phyloP scores from a whole-genome alignment of 2,888 invertebrate species.

The Helleia helle region DNA sequence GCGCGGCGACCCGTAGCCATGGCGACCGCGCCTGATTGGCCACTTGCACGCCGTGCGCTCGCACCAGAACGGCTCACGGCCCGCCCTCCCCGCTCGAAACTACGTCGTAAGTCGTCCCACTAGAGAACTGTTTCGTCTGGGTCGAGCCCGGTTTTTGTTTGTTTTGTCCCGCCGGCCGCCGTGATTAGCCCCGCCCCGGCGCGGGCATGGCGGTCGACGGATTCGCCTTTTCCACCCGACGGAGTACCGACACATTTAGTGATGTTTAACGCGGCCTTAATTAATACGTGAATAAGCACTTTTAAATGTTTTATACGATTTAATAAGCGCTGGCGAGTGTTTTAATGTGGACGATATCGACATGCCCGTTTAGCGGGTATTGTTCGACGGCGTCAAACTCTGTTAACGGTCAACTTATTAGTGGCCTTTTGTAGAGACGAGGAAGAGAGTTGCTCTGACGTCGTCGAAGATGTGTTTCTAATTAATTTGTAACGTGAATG shows the following conservation, averaged over 20 bases:
- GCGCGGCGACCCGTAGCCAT: conserved; percentile 44
- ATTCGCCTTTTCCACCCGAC: conserved; percentile 29
- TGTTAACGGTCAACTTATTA: no score
- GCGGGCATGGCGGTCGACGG: conserved; percentile 64
- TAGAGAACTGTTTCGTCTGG: conserved; percentile 37
- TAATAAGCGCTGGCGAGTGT: conserved; percentile 1
- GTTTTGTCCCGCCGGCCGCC: conserved; percentile 26
- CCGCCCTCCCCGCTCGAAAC: conserved; percentile 32
- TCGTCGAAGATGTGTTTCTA: no score
- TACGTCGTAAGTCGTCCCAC: conserved; percentile 29
- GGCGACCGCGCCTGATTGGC: conserved; percentile 65
- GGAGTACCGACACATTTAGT: conserved; percentile 9
- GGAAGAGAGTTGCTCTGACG: no score
- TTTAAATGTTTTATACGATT: not conserved
- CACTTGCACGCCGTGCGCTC: conserved; percentile 37
- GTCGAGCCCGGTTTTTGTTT: conserved; percentile 22
- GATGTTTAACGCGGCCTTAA: conserved; percentile 6
- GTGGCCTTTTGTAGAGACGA: no score
- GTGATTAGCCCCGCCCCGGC: conserved; percentile 65
- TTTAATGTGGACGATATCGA: not conserved
- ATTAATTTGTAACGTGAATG: no score
- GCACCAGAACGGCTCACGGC: conserved; percentile 35
- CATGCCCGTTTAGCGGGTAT: no score
- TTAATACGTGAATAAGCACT: conserved; percentile 6
- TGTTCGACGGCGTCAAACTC: no score